phyloP scores from a whole-genome alignment of 1,140 invertebrate species.

The Brachionus paranguensis region DNA sequence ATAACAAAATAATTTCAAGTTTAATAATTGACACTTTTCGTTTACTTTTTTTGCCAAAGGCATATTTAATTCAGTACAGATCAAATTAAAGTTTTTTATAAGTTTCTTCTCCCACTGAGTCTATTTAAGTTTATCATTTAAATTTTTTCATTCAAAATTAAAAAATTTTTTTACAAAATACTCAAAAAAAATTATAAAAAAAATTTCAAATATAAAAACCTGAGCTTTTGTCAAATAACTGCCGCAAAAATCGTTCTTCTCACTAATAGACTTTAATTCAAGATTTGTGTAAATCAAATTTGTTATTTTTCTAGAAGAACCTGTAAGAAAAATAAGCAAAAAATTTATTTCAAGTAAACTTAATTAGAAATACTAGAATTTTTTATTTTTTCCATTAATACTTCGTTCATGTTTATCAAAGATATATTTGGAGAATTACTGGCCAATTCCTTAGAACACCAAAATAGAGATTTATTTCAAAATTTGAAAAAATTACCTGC shows the following conservation, averaged over 20 bases:
- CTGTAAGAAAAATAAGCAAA: background rate
- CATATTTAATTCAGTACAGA: constrained; percentile 77
- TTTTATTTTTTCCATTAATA: constrained; percentile 5
- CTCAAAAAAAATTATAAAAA: background rate
- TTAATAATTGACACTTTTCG: background rate
- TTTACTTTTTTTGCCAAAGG: constrained; percentile 54
- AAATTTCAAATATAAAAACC: background rate
- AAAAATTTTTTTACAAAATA: background rate
- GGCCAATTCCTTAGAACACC: background rate
- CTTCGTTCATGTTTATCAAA: background rate
- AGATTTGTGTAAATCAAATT: background rate
- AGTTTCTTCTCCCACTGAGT: constrained; percentile 85
- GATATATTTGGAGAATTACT: background rate
- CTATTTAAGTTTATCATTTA: constrained; percentile 47
- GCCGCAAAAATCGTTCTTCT: background rate
- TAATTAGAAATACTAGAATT: background rate
- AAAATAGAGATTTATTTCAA: background rate
- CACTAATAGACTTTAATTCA: background rate
- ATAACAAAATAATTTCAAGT: background rate
- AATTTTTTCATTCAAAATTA: background rate
- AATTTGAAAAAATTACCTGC: background rate
- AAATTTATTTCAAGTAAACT: background rate
- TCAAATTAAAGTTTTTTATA: constrained; percentile 86
- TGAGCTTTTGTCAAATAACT: constrained; percentile 35
- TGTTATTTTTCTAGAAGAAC: background rate